phyloP scores from a whole-genome alignment of 2,888 invertebrate species.

The Ormyrus thymus region DNA sequence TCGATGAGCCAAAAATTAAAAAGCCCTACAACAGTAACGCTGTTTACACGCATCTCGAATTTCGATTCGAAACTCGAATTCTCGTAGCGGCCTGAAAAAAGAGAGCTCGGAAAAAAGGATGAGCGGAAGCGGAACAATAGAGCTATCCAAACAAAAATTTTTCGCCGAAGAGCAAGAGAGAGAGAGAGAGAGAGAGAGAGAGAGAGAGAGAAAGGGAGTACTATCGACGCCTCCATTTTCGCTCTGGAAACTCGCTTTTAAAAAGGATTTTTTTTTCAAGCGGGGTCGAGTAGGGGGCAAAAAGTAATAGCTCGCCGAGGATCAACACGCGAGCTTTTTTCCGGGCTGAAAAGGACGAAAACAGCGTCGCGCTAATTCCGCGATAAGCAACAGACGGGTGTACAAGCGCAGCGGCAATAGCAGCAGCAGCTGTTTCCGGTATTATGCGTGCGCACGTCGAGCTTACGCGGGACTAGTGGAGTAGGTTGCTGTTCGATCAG shows the following conservation, averaged over 20 bases:
- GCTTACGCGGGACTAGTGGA: not conserved
- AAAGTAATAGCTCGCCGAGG: constrained; percentile 6
- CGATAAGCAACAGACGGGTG: constrained; percentile 6
- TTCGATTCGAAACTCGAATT: not conserved
- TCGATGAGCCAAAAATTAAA: too few species aligned
- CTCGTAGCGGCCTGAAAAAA: not conserved
- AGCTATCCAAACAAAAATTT: constrained; percentile 33
- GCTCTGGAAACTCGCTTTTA: constrained; percentile 6
- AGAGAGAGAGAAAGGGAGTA: too few species aligned
- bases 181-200: too few species aligned
- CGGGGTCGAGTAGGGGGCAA: too few species aligned
- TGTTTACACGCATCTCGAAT: constrained; percentile 11
- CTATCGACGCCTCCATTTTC: not conserved
- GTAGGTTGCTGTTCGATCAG: too few species aligned
- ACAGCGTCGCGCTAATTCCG: constrained; percentile 16
- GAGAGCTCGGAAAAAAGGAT: not conserved
- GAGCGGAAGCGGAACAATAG: constrained; percentile 8
- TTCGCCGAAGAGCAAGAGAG: not conserved
- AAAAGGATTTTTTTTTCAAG: constrained; percentile 6
- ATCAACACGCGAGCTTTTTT: constrained; percentile 14
- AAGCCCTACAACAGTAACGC: not conserved
- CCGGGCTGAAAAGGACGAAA: constrained; percentile 13
- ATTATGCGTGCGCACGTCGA: constrained; percentile 35
- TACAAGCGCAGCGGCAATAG: not conserved
- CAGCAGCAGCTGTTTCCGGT: not conserved